Conservation (phyloP, 2,888 invertebrate species). For the Pseudococcus viburni region DNA sequence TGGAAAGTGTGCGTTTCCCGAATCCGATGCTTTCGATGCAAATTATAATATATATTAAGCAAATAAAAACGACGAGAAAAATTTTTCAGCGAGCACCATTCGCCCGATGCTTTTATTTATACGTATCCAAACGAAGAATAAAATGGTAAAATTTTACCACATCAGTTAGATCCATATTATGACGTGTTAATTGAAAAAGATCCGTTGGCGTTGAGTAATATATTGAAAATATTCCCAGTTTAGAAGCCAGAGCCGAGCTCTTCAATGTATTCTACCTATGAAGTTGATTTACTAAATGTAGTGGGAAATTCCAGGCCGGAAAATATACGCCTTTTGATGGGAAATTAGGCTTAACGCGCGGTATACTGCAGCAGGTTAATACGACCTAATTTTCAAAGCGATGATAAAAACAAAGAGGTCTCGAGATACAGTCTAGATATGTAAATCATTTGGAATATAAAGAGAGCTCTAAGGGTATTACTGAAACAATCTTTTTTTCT, state of each 20-base stretch:
- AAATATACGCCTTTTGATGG: constrained; percentile 38
- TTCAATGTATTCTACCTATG: neutral
- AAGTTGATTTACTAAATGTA: neutral
- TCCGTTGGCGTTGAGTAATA: neutral
- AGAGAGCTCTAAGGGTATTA: constrained; percentile 46
- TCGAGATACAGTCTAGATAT: constrained; percentile 33
- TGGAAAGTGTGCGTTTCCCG: neutral
- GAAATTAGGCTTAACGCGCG: constrained; percentile 17
- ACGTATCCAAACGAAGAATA: neutral
- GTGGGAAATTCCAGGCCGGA: neutral
- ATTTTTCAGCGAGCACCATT: neutral
- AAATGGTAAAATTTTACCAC: neutral
- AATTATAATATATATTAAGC: constrained; percentile 9
- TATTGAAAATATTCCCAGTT: neutral
- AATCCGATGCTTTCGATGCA: constrained; percentile 22
- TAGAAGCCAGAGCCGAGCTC: neutral
- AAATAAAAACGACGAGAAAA: neutral
- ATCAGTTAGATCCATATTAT: neutral
- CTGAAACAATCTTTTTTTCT: constrained; percentile 40
- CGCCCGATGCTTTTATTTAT: neutral
- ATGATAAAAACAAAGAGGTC: constrained; percentile 49
- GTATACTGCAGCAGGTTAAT: constrained; percentile 2
- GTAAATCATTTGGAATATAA: constrained; percentile 49
- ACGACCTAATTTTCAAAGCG: constrained; percentile 57
- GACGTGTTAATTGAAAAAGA: constrained; percentile 1